Evolutionary conservation across 2,888 invertebrate genomes (phyloP).

Genomic region (Elysia crispata): DNA sequence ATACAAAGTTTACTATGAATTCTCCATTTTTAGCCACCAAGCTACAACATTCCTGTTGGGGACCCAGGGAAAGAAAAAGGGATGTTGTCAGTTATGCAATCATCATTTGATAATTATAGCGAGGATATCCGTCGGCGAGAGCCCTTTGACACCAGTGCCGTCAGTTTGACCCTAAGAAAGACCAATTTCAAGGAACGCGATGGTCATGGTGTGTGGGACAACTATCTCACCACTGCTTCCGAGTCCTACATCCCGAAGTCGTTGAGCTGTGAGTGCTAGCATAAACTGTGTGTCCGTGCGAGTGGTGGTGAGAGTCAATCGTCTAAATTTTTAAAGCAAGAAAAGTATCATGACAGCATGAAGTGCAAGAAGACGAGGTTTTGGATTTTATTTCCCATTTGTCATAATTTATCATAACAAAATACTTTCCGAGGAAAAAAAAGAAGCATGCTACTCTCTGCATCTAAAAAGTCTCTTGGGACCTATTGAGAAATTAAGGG

Average conservation of each 20-base stretch:
- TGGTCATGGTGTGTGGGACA: conserved; percentile 67
- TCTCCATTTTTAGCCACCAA: conserved; percentile 60
- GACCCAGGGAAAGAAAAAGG: conserved; percentile 65
- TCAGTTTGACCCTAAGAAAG: conserved; percentile 60
- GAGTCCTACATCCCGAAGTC: conserved; percentile 54
- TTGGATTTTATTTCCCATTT: too few relatives aligned
- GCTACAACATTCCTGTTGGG: conserved; percentile 71
- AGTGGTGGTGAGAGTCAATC: too few relatives aligned
- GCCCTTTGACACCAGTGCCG: conserved; percentile 60
- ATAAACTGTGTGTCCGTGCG: too few relatives aligned
- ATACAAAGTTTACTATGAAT: too few relatives aligned
- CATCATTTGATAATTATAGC: conserved; percentile 56
- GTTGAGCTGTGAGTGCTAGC: not conserved
- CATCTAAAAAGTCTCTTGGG: too few relatives aligned
- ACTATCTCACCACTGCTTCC: conserved; percentile 64
- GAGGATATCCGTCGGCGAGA: conserved; percentile 50
- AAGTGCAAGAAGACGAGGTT: too few relatives aligned
- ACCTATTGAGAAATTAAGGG: too few relatives aligned
- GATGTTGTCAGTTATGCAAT: conserved; percentile 65
- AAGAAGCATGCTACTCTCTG: too few relatives aligned
- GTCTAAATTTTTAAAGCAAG: too few relatives aligned
- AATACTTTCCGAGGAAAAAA: too few relatives aligned
- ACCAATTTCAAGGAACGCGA: conserved; percentile 71
- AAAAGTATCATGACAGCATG: too few relatives aligned
- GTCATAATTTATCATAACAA: too few relatives aligned